Evolutionary conservation across 2,113 vertebrate species (phyloP).

Genomic region (Brachyhypopomus occidentalis): DNA sequence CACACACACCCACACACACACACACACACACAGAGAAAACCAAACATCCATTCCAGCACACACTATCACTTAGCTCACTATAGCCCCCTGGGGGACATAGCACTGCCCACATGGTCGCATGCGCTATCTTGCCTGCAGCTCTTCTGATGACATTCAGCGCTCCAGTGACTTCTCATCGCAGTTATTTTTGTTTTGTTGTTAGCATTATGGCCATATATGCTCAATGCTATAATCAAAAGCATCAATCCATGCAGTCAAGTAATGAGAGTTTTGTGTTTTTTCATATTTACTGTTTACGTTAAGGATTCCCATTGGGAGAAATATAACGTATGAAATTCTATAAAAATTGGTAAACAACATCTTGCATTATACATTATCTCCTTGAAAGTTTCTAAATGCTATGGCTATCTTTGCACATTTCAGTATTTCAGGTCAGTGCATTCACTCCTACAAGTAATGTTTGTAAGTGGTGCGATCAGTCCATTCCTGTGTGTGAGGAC

Average conservation of each 20-base stretch:
- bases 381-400: not conserved
- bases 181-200: slow-evolving; percentile 38
- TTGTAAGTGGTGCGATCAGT: slow-evolving; percentile 85
- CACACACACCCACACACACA: slow-evolving; percentile 30
- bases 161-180: slow-evolving; percentile 26
- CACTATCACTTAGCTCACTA: slow-evolving; percentile 36
- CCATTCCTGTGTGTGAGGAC: slow-evolving; percentile 75
- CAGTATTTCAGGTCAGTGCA: slow-evolving; percentile 50
- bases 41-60: slow-evolving; percentile 14
- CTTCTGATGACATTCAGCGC: slow-evolving; percentile 33
- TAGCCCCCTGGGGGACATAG: slow-evolving; percentile 35
- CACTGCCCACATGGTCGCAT: slow-evolving; percentile 18
- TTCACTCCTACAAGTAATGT: slow-evolving; percentile 80
- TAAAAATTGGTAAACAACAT: too few species aligned
- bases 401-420: slow-evolving; percentile 18
- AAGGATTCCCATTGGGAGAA: not conserved
- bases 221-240: slow-evolving; percentile 6
- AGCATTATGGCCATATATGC: slow-evolving; percentile 30
- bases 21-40: slow-evolving; percentile 16
- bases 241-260: not conserved
- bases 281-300: not conserved
- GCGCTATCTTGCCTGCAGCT: slow-evolving; percentile 36
- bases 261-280: not conserved
- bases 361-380: too few species aligned
- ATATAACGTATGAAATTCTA: too few species aligned